phyloP scores from a whole-genome alignment of 2,888 invertebrate genomes.

The Orthosia gracilis region DNA sequence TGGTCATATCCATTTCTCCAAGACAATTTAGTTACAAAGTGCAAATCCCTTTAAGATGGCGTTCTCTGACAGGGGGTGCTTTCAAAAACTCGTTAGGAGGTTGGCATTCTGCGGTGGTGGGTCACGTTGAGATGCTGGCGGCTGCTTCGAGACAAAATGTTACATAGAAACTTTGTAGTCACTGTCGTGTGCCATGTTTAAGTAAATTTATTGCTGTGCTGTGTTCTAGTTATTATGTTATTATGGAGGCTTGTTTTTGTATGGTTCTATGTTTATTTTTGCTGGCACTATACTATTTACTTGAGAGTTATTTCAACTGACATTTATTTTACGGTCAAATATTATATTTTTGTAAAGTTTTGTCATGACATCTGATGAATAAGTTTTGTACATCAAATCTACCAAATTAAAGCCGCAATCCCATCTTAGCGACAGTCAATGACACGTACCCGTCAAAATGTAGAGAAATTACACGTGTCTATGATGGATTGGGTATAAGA shows the following conservation, averaged over 20 bases:
- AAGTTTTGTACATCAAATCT: too few relatives aligned
- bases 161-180: constrained; percentile 76
- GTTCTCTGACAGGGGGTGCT: constrained; percentile 82
- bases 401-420: too few relatives aligned
- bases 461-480: too few relatives aligned
- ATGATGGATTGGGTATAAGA: too few relatives aligned
- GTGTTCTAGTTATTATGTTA: constrained; percentile 50
- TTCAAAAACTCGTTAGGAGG: constrained; percentile 90
- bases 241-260: constrained; percentile 12
- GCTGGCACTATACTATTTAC: neutral
- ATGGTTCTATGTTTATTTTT: constrained; percentile 14
- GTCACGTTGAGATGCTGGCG: constrained; percentile 83
- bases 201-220: constrained; percentile 62
- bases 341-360: neutral
- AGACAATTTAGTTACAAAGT: constrained; percentile 87
- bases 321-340: neutral
- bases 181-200: constrained; percentile 65
- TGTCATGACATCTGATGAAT: too few relatives aligned
- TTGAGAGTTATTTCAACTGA: neutral
- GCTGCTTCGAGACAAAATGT: constrained; percentile 83
- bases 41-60: constrained; percentile 89
- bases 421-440: too few relatives aligned
- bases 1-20: constrained; percentile 75
- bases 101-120: constrained; percentile 86
- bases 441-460: too few relatives aligned